Percentiles rank a stretch among this genome's conserved stretches.
Evolutionary conservation across 2,888 invertebrate species (phyloP).

Genomic region (Drosophila kuntzei): DNA sequence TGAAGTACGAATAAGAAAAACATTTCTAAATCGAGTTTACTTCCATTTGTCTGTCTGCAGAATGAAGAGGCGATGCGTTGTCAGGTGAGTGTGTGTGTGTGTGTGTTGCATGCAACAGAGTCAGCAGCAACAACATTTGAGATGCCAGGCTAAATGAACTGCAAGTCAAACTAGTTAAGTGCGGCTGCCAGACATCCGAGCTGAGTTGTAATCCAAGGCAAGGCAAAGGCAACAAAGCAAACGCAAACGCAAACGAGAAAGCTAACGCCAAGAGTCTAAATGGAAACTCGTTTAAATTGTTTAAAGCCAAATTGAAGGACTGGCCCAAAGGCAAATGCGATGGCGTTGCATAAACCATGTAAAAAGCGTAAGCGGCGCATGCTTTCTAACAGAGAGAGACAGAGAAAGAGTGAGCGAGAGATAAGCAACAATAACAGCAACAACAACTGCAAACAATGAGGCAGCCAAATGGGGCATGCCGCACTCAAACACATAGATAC

Average conservation of each 20-base stretch:
- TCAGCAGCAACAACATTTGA: slow-evolving; percentile 35
- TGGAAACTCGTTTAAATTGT: slow-evolving; percentile 73
- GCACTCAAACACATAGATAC: slow-evolving; percentile 36
- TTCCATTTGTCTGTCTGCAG: slow-evolving; percentile 29
- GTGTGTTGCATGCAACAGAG: slow-evolving; percentile 52
- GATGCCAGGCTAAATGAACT: slow-evolving; percentile 71
- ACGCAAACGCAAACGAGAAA: slow-evolving; percentile 32
- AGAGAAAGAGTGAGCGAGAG: slow-evolving; percentile 15
- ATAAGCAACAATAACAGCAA: slow-evolving; percentile 16
- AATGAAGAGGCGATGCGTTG: slow-evolving; percentile 12
- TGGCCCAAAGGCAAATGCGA: slow-evolving; percentile 46
- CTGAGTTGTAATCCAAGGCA: slow-evolving; percentile 49
- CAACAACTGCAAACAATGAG: slow-evolving; percentile 34
- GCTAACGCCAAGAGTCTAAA: slow-evolving; percentile 29
- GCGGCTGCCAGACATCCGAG: slow-evolving; percentile 54
- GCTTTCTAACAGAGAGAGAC: slow-evolving; percentile 28
- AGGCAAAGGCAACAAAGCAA: slow-evolving; percentile 23
- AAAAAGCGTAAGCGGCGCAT: slow-evolving; percentile 40
- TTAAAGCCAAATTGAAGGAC: slow-evolving; percentile 69
- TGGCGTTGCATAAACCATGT: slow-evolving; percentile 41
- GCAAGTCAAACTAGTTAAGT: slow-evolving; percentile 74
- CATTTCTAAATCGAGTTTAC: slow-evolving; percentile 54
- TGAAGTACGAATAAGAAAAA: slow-evolving; percentile 46
- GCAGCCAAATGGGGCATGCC: slow-evolving; percentile 60
- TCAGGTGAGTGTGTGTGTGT: slow-evolving; percentile 35